Base-by-base conservation (phyloP, 2,113 vertebrate species). In the Suricata suricatta region DNA sequence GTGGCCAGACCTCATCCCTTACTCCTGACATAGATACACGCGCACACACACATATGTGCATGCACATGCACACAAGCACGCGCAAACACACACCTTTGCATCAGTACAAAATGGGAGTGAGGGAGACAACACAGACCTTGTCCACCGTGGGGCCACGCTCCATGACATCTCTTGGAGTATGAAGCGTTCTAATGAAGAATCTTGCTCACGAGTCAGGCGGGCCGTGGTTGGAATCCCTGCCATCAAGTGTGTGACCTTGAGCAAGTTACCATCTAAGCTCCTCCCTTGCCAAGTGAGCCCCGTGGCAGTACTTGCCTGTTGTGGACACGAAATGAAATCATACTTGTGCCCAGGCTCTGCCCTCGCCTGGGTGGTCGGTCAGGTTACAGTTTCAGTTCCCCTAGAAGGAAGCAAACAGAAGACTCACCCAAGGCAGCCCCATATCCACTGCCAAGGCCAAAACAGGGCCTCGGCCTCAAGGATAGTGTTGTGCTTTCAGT, bases 161-260 rank as follows among this genome's bases (percentile, higher is more conserved):
- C 0, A 0, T 0, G 19, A 41, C 7, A 1, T n/a, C 52, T 64
- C 3, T 2, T 5, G 16, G 80, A 64, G 41, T 13, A 33, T 1
- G 60, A 68, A 77, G 38, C n/a, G 3, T 7, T 27, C 7, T 38
- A 0, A 21, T 13, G 0, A 15, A 33, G 33, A 31, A 21, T 8
- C 25, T 76, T 68, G 6, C 57, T 50, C n/a, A 5, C 44, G 76
- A 66, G 44, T 21, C 76, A 25, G 66, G 16, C 0, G 2, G 1
- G 23, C 31, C 4, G 23, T 7, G 2, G 54, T 3, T 15, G 33
- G 33, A 5, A 8, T 17, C 50, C n/a, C 87, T 64, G 54, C 72
- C 35, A 23, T 27, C 88, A 12, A 1, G 5, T 31, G 52, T 71
- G 66, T 10, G 35, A 72, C 92, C 87, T 64, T 2, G 23, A 31